Evolutionary conservation across 2,888 invertebrate species (phyloP).

Genomic region (Epinotia demarniana): DNA sequence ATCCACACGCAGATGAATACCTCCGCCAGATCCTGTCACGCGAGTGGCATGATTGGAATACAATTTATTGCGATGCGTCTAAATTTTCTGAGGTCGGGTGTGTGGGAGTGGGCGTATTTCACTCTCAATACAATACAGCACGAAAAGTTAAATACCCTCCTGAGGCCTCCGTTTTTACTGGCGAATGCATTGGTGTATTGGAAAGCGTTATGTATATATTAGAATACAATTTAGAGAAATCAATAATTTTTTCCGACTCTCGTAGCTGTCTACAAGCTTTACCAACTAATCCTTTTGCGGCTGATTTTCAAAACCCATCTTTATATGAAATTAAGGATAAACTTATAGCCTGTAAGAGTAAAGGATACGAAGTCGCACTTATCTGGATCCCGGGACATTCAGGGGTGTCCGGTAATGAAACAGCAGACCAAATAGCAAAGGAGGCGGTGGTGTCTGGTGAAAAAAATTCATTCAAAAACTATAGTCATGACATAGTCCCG

Average conservation of each 20-base stretch:
- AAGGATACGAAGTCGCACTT: background rate
- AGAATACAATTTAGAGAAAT: background rate
- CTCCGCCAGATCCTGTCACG: background rate
- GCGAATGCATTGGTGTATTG: background rate
- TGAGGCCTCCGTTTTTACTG: background rate
- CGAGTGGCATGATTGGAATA: slow-evolving; percentile 7
- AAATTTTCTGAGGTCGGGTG: background rate
- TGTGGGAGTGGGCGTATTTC: background rate
- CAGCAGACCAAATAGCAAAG: background rate
- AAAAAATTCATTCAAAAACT: background rate
- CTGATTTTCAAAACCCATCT: background rate
- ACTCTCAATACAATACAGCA: background rate
- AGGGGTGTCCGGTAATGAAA: background rate
- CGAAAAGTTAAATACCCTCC: slow-evolving; percentile 14
- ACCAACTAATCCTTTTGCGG: background rate
- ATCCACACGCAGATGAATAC: slow-evolving; percentile 3
- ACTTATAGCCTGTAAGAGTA: background rate
- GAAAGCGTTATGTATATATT: background rate
- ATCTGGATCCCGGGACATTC: slow-evolving; percentile 1
- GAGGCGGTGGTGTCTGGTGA: background rate
- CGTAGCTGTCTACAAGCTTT: slow-evolving; percentile 7
- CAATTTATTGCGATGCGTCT: slow-evolving; percentile 1
- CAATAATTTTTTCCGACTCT: slow-evolving; percentile 11
- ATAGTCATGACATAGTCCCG: background rate
- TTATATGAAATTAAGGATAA: no score